Base-by-base conservation (phyloP, 64 coral and sea anemone species). In the Montipora cactus region DNA sequence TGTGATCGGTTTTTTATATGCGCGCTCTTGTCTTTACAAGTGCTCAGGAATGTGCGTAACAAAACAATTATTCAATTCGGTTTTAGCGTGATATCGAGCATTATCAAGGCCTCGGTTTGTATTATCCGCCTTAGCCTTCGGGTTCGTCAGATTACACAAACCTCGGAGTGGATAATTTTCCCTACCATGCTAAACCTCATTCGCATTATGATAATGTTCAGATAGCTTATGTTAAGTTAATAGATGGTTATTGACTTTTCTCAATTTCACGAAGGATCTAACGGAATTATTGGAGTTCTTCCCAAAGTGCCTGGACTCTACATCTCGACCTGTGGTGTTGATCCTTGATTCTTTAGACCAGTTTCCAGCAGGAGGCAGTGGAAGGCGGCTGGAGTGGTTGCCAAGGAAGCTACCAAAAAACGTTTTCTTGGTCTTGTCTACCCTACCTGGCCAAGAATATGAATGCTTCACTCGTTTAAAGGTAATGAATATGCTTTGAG, bases 301-400 rank as follows among this genome's bases (percentile, higher is more conserved):
- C 53, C 93, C 93, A 69, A 77, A 90, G 51, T 94, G 93, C 47
- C 76, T 94, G 78, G 88, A 88, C 12, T 57, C 25, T 55, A 18
- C 59, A 1, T 77, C 23, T 28, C 81, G 53, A 25, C 86, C 78
- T 2, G 87, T 93, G 53, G 90, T 96, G 14, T 20, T 96, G 19
- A 85, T 93, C 8, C 79, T 96, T 14, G 95, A 96, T 81, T 96
- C 95, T 25, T 68, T 96, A 4, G 95, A 96, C 78, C 95, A 96
- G 50, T 49, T 96, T 13, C 82, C 87, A 9, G 72, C 58, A 6
- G 95, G 83, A 20, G 91, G 93, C 15, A 81, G 91, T 59, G 91
- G 91, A 52, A 88, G 86, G 18, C 91, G 89, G 12, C 71, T 96
- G 20, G 95, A 93, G 12, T 96, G 95, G 95, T 67, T 96, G 50